Percentiles rank a stretch among this genome's conserved stretches.
Conservation (phyloP, 1,140 invertebrate genomes). For the Formica exsecta region DNA sequence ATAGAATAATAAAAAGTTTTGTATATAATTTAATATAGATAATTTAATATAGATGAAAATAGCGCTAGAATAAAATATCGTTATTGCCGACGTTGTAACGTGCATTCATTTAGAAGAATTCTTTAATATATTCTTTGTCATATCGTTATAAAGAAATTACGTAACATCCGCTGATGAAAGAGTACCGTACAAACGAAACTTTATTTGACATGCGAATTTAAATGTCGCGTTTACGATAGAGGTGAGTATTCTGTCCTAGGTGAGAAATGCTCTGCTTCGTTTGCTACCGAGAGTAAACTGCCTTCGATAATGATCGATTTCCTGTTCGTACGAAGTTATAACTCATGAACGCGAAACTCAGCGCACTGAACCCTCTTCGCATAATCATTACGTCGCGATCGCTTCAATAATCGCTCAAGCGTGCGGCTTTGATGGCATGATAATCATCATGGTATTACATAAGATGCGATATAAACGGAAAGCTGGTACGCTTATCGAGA, state of each 20-base stretch:
- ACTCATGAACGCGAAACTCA: constrained; percentile 43
- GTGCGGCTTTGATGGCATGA: constrained; percentile 4
- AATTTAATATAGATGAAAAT: too few species aligned
- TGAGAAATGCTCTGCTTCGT: constrained; percentile 56
- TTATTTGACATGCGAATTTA: background rate
- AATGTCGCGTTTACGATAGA: constrained; percentile 28
- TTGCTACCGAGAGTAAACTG: constrained; percentile 16
- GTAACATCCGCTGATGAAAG: background rate
- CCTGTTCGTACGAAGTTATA: constrained; percentile 37
- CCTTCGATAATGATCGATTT: constrained; percentile 59
- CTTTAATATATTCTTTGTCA: background rate
- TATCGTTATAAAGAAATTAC: background rate
- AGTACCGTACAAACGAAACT: background rate
- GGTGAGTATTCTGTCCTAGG: constrained; percentile 66
- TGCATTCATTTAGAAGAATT: background rate
- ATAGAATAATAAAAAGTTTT: background rate
- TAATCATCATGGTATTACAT: constrained; percentile 38
- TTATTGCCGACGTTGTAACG: background rate
- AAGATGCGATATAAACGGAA: constrained; percentile 38
- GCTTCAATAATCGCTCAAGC: constrained; percentile 36
- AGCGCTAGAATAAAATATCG: too few species aligned
- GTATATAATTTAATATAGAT: too few species aligned
- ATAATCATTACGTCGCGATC: constrained; percentile 9
- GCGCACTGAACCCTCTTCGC: background rate
- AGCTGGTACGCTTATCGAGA: constrained; percentile 19